Evolutionary conservation across 2,797 vertebrate species (phyloP).

Genomic region (Okamejei kenojei): DNA sequence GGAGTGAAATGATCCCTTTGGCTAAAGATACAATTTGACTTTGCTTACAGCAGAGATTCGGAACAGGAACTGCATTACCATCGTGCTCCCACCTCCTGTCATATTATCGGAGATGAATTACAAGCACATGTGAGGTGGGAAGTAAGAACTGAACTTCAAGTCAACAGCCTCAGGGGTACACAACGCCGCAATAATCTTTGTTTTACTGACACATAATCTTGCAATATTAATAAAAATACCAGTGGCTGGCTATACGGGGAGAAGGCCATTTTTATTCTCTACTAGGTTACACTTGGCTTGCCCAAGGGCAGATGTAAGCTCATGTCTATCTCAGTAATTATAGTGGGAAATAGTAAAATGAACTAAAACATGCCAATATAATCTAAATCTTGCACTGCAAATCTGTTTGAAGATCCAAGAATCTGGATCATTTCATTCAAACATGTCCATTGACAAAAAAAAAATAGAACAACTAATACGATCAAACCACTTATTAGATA

Average conservation of each 20-base stretch:
- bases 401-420: neutral
- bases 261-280: neutral
- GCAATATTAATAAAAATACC: neutral
- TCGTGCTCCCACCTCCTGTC: neutral
- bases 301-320: neutral
- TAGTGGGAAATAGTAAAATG: neutral
- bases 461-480: neutral
- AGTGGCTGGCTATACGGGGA: neutral
- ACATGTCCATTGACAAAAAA: neutral
- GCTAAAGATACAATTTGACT: neutral
- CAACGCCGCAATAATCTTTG: neutral
- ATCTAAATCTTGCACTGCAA: neutral
- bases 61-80: neutral
- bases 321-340: conserved; percentile 10
- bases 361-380: neutral
- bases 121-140: neutral
- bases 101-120: neutral
- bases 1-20: neutral
- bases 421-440: neutral
- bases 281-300: neutral
- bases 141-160: neutral
- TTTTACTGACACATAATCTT: neutral
- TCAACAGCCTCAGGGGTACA: neutral
- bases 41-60: neutral
- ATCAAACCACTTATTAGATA: neutral